Evolutionary conservation across 2,888 invertebrate species (phyloP).

Genomic region (Coenonympha arcania): DNA sequence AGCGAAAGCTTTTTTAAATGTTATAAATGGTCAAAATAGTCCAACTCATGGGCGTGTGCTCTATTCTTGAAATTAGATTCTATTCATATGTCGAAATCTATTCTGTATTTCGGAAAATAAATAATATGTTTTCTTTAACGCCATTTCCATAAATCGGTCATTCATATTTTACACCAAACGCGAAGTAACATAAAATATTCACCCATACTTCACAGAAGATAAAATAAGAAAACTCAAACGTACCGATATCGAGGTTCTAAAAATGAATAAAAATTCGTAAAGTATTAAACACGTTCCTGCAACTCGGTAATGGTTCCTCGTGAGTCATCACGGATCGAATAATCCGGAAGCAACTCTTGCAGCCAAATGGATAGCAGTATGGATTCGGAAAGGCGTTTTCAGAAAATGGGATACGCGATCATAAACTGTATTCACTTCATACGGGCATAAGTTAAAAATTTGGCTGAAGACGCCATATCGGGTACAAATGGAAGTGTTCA

Average conservation of each 20-base stretch:
- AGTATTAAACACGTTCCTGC: conserved; percentile 18
- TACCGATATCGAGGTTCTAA: background rate
- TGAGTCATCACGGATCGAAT: conserved; percentile 39
- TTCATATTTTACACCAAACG: background rate
- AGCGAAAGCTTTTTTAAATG: too few relatives aligned
- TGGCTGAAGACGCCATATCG: conserved; percentile 53
- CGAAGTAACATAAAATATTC: background rate
- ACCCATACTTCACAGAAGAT: background rate
- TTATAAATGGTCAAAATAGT: too few relatives aligned
- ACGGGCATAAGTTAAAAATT: conserved; percentile 64
- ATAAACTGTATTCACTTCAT: conserved; percentile 63
- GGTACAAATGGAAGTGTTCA: conserved; percentile 51
- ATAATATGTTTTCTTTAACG: background rate
- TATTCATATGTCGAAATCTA: too few relatives aligned
- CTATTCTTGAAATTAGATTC: background rate
- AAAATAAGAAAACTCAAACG: background rate
- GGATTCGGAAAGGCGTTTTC: conserved; percentile 46
- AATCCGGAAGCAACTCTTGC: conserved; percentile 38
- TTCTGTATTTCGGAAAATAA: background rate
- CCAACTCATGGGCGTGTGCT: background rate
- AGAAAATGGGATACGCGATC: conserved; percentile 51
- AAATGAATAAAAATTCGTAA: conserved; percentile 7
- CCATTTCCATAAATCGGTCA: background rate
- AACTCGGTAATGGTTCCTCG: conserved; percentile 23
- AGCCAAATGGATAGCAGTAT: conserved; percentile 54